Percentiles rank a stretch among this genome's conserved stretches.
These are phyloP conservation scores for Micrasema longulum DNA, from an alignment of 1,140 invertebrate species.

Conservation along the genomic window DNA sequence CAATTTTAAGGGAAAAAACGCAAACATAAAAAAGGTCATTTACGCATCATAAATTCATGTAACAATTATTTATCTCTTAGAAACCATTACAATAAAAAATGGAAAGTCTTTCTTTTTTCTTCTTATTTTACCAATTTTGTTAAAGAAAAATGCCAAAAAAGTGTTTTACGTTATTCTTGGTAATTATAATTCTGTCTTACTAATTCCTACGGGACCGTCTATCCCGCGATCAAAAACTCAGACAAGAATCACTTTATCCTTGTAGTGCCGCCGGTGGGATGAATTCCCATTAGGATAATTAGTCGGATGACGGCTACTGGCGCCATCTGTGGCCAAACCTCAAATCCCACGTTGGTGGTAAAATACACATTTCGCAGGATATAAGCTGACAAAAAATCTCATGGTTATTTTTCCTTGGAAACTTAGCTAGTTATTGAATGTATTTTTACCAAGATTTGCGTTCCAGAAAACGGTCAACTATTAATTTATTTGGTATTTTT, in stretches of 20 bases:
- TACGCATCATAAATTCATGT: not conserved
- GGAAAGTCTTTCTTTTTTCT: too few relatives aligned
- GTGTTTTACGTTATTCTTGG: slow-evolving; percentile 2
- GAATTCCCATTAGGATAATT: slow-evolving; percentile 46
- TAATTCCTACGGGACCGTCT: not conserved
- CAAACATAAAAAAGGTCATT: too few relatives aligned
- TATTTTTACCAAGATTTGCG: too few relatives aligned
- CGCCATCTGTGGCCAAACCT: slow-evolving; percentile 38
- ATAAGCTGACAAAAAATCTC: slow-evolving; percentile 17
- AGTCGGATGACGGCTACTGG: slow-evolving; percentile 40
- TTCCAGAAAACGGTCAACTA: too few relatives aligned
- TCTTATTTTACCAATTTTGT: too few relatives aligned
- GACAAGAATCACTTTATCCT: slow-evolving; percentile 43
- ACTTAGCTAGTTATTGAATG: not conserved
- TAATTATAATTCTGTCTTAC: slow-evolving; percentile 12
- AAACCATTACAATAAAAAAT: slow-evolving; percentile 8
- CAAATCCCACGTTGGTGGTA: slow-evolving; percentile 26
- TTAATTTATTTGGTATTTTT: too few relatives aligned
- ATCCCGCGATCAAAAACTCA: slow-evolving; percentile 35
- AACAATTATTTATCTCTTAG: not conserved
- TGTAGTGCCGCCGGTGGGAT: slow-evolving; percentile 21
- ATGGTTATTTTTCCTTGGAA: slow-evolving; percentile 1
- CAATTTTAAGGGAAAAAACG: too few relatives aligned
- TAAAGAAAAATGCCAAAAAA: not conserved
- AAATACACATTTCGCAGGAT: slow-evolving; percentile 30